Conservation (phyloP, 2,888 invertebrate genomes). For the Spisula subtruncata region DNA sequence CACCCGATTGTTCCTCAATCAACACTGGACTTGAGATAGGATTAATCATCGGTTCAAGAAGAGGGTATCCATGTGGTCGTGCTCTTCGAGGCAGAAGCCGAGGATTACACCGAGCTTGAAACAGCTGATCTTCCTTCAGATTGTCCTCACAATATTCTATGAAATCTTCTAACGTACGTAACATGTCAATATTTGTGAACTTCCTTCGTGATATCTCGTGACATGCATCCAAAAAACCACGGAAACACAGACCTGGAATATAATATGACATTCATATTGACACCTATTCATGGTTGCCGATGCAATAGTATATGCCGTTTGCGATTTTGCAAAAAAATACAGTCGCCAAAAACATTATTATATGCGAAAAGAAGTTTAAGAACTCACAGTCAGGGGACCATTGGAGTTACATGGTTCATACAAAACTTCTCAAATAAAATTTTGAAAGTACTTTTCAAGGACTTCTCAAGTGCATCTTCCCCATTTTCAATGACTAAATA, state of each 20-base stretch:
- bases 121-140: constrained; percentile 71
- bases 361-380: no score
- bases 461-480: no score
- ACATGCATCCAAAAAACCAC: constrained; percentile 86
- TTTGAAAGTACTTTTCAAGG: no score
- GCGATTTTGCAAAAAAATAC: no score
- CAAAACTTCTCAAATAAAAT: no score
- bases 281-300: no score
- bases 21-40: constrained; percentile 43
- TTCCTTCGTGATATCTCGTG: constrained; percentile 82
- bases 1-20: constrained; percentile 65
- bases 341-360: no score
- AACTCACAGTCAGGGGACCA: no score
- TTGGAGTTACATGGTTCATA: no score
- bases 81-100: constrained; percentile 66
- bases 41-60: constrained; percentile 61
- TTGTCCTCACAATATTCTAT: constrained; percentile 81
- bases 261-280: not conserved
- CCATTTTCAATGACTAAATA: no score
- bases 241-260: constrained; percentile 83
- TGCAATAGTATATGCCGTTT: no score
- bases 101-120: constrained; percentile 64
- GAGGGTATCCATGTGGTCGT: constrained; percentile 68
- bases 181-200: constrained; percentile 73
- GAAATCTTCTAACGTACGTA: constrained; percentile 80